Conservation (phyloP, 2,888 invertebrate genomes). For the Meiosimyza decipiens region DNA sequence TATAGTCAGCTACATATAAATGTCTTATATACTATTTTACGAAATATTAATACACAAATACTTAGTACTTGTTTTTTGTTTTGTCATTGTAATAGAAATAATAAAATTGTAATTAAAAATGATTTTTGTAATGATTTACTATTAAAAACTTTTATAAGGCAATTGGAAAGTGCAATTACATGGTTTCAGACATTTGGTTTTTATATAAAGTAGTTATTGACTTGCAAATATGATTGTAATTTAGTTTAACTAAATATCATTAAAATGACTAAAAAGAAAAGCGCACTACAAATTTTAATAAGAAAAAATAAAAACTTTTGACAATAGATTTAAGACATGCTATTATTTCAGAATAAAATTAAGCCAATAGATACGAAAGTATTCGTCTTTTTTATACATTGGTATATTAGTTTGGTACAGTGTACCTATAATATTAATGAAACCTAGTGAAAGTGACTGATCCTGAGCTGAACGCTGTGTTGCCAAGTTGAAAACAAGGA, state of each 20-base stretch:
- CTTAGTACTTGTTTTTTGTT: not conserved
- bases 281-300: too few relatives aligned
- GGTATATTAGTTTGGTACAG: too few relatives aligned
- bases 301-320: too few relatives aligned
- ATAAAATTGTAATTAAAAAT: constrained; percentile 11
- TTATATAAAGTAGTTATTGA: constrained; percentile 40
- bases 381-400: too few relatives aligned
- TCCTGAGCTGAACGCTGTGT: too few relatives aligned
- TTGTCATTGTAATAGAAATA: constrained; percentile 20
- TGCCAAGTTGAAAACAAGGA: too few relatives aligned
- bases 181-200: constrained; percentile 72
- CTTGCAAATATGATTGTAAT: constrained; percentile 25
- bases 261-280: not conserved
- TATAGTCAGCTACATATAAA: too few relatives aligned
- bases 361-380: too few relatives aligned
- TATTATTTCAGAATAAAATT: too few relatives aligned
- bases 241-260: constrained; percentile 59
- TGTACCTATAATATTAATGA: too few relatives aligned
- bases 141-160: constrained; percentile 53
- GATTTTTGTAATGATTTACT: constrained; percentile 8
- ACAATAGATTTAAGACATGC: too few relatives aligned
- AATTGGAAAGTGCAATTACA: constrained; percentile 67
- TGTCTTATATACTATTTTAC: constrained; percentile 3
- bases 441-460: too few relatives aligned
- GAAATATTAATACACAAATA: not conserved